Evolutionary conservation across 2,113 vertebrate genomes (phyloP).

Genomic region (Parus major): DNA sequence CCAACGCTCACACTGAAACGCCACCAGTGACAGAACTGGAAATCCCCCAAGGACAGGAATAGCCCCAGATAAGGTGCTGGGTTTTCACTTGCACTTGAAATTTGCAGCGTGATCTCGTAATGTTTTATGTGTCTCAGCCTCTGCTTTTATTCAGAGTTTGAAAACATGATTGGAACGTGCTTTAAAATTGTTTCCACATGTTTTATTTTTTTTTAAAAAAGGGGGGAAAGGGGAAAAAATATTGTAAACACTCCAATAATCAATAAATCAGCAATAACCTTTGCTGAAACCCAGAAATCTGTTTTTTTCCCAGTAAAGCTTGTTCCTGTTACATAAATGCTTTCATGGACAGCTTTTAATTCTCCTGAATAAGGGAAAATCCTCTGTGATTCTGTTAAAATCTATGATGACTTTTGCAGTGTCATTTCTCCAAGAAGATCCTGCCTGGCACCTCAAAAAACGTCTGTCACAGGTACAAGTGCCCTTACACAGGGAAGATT

Average conservation of each 20-base stretch:
- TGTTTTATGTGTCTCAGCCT: neutral
- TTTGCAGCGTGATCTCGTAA: neutral
- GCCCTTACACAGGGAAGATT: neutral
- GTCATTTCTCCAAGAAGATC: neutral
- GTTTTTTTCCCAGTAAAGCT: neutral
- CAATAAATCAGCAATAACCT: neutral
- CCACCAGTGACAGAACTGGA: neutral
- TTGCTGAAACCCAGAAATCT: neutral
- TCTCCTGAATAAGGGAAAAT: neutral
- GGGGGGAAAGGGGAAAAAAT: rapidly evolving
- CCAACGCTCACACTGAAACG: rapidly evolving
- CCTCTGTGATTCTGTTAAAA: neutral
- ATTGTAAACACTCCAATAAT: neutral
- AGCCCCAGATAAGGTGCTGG: neutral
- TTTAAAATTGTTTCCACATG: neutral
- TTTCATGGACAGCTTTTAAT: neutral
- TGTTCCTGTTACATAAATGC: neutral
- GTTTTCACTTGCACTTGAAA: neutral
- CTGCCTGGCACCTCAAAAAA: neutral
- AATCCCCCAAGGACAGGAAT: neutral
- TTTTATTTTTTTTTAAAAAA: neutral
- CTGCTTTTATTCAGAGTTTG: neutral
- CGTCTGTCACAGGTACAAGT: rapidly evolving
- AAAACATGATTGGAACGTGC: neutral
- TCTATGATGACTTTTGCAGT: neutral